Evolutionary conservation across 2,113 vertebrate species (phyloP), one percentile per base, ranked within the genome.

Genomic region (Columba janthina): DNA sequence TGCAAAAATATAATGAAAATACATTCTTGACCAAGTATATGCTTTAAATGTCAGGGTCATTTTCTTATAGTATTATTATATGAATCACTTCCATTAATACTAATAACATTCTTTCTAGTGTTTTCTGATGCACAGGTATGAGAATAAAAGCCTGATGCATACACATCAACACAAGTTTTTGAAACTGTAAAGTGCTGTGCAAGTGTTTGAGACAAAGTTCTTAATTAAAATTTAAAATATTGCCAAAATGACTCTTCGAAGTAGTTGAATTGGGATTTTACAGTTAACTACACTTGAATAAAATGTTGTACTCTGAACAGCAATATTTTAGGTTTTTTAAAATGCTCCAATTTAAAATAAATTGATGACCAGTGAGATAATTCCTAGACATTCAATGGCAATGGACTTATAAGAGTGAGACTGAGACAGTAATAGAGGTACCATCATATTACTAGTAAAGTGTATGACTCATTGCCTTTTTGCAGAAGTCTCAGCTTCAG

Each of bases 261-360:
- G 13, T 76, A 58, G 16, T 65, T 72, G 19, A 53, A 57, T 32
- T 34, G 17, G 9, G 7, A 28, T 64, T 87, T 85, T 87, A 38
- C 2, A 2, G 20, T 44, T 72, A 88, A n/a, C 32, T 76, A 26
- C 10, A 24, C 32, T 87, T 44, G 24, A 72, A 61, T 65, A 76
- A 82, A 75, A 56, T 60, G 22, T 92, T 44, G 92, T 83, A 83
- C 70, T 85, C 16, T 61, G 66, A 88, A 81, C 36, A 89, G 54
- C 29, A 94, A 32, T 93, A 84, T 89, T 94, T 93, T 85, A 79
- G 84, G 38, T 18, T 58, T 76, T 85, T 67, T 73, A 7, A 93
- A 96, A 92, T 89, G 56, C 15, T 95, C 51, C 50, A 80, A 14
- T 10, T 75, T 88, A 79, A 93, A 89, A 89, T 90, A 76, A 91